Conservation (phyloP, 2,113 vertebrate species). For the Globicephala melas region DNA sequence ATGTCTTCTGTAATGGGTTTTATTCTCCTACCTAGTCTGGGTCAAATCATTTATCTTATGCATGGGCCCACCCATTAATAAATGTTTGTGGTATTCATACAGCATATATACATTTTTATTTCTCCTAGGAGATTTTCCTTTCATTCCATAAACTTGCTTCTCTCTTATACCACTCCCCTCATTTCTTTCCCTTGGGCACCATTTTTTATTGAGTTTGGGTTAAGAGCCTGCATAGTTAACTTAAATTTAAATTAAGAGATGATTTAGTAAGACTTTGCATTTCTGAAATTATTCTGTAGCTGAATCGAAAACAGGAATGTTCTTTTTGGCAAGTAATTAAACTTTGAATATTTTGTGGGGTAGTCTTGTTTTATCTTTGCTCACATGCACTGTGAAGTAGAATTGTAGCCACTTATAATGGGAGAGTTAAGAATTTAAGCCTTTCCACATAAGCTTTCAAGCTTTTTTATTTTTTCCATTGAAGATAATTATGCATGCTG, state of each 20-base stretch:
- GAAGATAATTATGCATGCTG: not conserved
- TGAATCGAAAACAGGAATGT: constrained; percentile 18
- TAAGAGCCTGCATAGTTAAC: constrained; percentile 7
- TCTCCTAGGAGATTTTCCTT: not conserved
- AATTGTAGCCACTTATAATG: constrained; percentile 18
- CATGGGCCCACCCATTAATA: not conserved
- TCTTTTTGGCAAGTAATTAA: constrained; percentile 55
- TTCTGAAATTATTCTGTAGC: constrained; percentile 47
- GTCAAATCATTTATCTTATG: not conserved
- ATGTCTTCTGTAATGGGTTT: not conserved
- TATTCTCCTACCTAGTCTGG: not conserved
- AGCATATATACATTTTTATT: not conserved
- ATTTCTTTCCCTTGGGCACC: not conserved
- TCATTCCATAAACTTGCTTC: not conserved
- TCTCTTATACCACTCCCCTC: not conserved
- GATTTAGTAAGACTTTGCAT: constrained; percentile 47
- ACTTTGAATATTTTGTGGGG: not conserved
- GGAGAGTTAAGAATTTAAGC: constrained; percentile 47
- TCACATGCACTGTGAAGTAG: not conserved
- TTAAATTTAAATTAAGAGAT: constrained; percentile 42
- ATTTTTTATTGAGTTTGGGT: constrained; percentile 38
- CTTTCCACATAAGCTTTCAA: not conserved
- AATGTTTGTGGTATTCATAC: not conserved
- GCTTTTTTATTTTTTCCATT: not conserved
- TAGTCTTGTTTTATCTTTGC: constrained; percentile 31